Base-by-base conservation (phyloP, 2,113 vertebrate species). In the Nerophis ophidion region DNA sequence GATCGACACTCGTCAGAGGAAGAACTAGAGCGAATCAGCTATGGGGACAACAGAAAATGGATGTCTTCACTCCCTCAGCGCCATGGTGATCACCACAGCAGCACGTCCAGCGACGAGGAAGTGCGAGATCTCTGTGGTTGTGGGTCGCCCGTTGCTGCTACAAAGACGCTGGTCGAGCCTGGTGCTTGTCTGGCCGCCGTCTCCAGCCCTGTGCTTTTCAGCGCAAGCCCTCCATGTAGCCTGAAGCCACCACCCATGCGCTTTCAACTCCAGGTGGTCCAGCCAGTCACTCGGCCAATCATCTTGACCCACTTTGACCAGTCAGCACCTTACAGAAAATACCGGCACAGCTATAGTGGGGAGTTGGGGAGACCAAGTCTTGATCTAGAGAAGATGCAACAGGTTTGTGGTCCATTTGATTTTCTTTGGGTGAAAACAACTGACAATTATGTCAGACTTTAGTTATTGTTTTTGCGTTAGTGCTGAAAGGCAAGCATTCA, bases 301-400 rank as follows among this genome's bases (percentile, higher is more conserved):
- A 91, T 96, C 73, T 70, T 93, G 55, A 82, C 87, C 0, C 88
- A 91, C 72, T 92, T 93, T 12, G 93, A 96, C 70, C 93, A 92
- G 42, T 89, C 91, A 36, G 91, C 89, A 83, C 93, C 93, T 6
- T 94, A 92, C 69, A 91, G 93, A 72, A 90, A 89, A 75, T 91
- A 93, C 72, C 88, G 93, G 1, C 92, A 92, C 61, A 74, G 79
- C 55, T 93, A 88, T 0, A 71, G 86, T 3, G 90, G 90, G 33
- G 92, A 93, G 69, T 79, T 77, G 16, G 86, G 91, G 62, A 89
- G 94, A 77, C 94, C 94, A 56, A 96, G 94, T 84, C 88, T 96
- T 55, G 93, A 96, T 71, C 77, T 96, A 71, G 93, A 95, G 86
- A 96, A 96, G 84, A 96, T 96, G 94, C 94, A 95, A 84, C 93